These are phyloP conservation scores for Pampusana beccarii DNA, from an alignment of 2,113 vertebrate genomes.

Conservation along the genomic window DNA sequence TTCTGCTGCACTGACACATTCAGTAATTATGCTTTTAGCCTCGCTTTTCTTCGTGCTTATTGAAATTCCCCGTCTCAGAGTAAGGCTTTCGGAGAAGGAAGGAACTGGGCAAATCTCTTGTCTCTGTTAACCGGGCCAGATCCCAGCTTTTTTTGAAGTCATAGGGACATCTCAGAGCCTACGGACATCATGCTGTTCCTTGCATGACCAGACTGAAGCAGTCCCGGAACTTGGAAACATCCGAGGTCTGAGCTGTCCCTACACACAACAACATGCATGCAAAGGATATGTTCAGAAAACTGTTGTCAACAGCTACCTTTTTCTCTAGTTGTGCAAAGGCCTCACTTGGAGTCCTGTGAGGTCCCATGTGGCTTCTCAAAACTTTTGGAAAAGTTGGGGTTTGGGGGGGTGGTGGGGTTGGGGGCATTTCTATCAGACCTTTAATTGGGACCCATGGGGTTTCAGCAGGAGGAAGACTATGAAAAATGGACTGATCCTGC, in stretches of 20 bases:
- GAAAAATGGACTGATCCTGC: not conserved
- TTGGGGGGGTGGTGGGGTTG: not conserved
- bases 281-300: not conserved
- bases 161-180: not conserved
- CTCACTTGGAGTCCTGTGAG: not conserved
- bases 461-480: not conserved
- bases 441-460: not conserved
- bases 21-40: not conserved
- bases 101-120: not conserved
- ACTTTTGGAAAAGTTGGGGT: not conserved
- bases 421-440: not conserved
- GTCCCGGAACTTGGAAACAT: not conserved
- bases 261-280: not conserved
- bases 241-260: not conserved
- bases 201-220: not conserved
- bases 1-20: not conserved
- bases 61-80: not conserved
- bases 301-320: not conserved
- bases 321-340: not conserved
- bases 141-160: not conserved
- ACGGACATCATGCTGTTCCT: accelerated
- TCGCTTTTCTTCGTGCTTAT: not conserved
- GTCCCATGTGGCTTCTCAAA: not conserved
- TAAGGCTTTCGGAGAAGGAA: not conserved
- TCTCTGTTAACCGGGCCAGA: not conserved